Conservation (phyloP, 2,888 invertebrate genomes). For the Mycalesis mineus region DNA sequence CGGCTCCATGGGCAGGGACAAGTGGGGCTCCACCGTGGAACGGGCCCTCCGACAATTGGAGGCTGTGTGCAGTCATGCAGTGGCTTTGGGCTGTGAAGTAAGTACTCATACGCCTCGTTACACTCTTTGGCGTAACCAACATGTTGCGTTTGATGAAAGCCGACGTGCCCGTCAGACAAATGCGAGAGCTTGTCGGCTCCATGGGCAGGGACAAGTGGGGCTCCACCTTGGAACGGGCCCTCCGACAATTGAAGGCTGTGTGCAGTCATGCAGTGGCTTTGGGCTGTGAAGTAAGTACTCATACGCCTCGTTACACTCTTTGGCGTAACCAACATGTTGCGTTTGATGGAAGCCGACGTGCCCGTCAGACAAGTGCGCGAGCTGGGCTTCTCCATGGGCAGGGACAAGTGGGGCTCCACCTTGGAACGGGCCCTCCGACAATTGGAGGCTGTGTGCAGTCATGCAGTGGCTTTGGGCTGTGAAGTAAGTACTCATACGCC, state of each 20-base stretch:
- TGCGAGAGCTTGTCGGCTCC: constrained; percentile 80
- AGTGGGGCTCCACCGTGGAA: constrained; percentile 81
- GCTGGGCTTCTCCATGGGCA: constrained; percentile 82
- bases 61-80: constrained; percentile 82
- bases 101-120: constrained; percentile 76
- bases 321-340: constrained; percentile 80
- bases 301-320: constrained; percentile 82
- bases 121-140: constrained; percentile 80
- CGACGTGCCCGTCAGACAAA: constrained; percentile 78
- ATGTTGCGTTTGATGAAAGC: constrained; percentile 82
- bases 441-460: constrained; percentile 83
- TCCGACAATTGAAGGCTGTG: constrained; percentile 86
- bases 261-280: constrained; percentile 83
- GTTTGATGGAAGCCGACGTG: constrained; percentile 83
- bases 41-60: constrained; percentile 87
- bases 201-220: constrained; percentile 84
- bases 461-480: constrained; percentile 86
- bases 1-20: constrained; percentile 83
- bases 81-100: constrained; percentile 86
- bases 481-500: constrained; percentile 78
- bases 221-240: constrained; percentile 81
- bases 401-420: constrained; percentile 81
- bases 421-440: constrained; percentile 86
- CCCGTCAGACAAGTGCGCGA: constrained; percentile 76
- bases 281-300: constrained; percentile 82